Evolutionary conservation across 2,888 invertebrate genomes (phyloP), one percentile per base, ranked within the genome.

Genomic region (Pachliopta kotzebuea): DNA sequence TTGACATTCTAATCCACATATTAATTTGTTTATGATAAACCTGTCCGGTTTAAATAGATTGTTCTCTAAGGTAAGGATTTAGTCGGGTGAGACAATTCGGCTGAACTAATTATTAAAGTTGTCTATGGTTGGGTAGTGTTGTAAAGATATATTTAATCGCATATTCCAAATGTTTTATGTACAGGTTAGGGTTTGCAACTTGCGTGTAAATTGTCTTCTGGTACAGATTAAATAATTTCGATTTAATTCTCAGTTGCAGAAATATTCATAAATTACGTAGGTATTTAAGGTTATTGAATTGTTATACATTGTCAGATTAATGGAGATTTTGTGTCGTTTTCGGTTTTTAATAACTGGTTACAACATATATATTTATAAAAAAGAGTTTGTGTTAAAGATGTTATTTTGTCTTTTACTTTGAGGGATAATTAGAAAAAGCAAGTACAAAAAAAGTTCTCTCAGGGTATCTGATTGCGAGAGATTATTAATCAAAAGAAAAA

Each of bases 131-230:
- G 79, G 81, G 61, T 74, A 77, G 81, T 74, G 71, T 78, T 81
- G 79, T 82, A 83, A 80, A 80, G 84, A 81, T 85, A 79, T 88
- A 87, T 89, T 81, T 88, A 87, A 83, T 83, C 85, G 80, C 72
- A 72, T 82, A 83, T 80, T 80, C 82, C 83, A 77, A 77, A 72
- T 76, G 77, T 74, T 76, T 75, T 73, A 74, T 80, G 71, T 72
- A 74, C 79, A 71, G 57, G 71, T 65, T 74, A 70, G 75, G 70
- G 55, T 56, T 71, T 72, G 68, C 62, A 70, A 67, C 72, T 74
- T 23, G 42, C 14, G 53, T 58, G 53, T 49, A 18, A 53, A 57
- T 37, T 50, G 59, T 59, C 29, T 29, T 58, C 42, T 57, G 42
- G 31, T 55, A 42, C 20, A 24, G 45, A 23, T 55, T 26, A 24